phyloP scores from a whole-genome alignment of 2,797 vertebrate species.

The Poecilia velifera region DNA sequence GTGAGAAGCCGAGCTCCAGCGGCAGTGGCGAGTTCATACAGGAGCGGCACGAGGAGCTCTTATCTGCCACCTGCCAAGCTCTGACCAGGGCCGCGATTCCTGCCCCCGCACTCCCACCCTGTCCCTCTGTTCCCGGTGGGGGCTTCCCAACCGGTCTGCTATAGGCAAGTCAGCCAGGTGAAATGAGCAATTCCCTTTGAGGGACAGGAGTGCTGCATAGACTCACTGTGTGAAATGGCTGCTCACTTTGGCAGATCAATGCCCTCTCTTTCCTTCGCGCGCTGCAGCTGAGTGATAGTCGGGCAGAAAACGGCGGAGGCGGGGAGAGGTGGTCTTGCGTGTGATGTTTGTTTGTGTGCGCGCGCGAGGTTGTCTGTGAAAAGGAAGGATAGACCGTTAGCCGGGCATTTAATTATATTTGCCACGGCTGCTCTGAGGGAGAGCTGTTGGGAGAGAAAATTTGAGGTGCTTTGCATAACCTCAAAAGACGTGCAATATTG shows the following conservation, averaged over 20 bases:
- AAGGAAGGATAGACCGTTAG: slow-evolving; percentile 72
- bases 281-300: slow-evolving; percentile 83
- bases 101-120: slow-evolving; percentile 20
- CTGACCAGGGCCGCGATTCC: slow-evolving; percentile 64
- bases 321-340: slow-evolving; percentile 22
- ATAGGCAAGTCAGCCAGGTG: slow-evolving; percentile 67
- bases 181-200: slow-evolving; percentile 80
- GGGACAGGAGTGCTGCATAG: slow-evolving; percentile 57
- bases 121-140: slow-evolving; percentile 38
- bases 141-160: slow-evolving; percentile 59
- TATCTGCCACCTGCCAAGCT: slow-evolving; percentile 71
- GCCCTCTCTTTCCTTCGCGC: slow-evolving; percentile 57
- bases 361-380: slow-evolving; percentile 14
- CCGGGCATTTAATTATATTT: slow-evolving; percentile 86
- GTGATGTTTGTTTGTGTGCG: slow-evolving; percentile 25
- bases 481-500: slow-evolving; percentile 77
- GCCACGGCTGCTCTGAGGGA: slow-evolving; percentile 79
- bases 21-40: slow-evolving; percentile 42
- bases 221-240: slow-evolving; percentile 70
- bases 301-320: slow-evolving; percentile 52
- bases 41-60: slow-evolving; percentile 63
- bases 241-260: slow-evolving; percentile 79
- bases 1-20: slow-evolving; percentile 32
- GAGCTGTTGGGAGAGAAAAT: slow-evolving; percentile 85
- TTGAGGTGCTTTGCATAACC: slow-evolving; percentile 75